Conservation (phyloP, 2,113 vertebrate species). For the Chionomys nivalis region DNA sequence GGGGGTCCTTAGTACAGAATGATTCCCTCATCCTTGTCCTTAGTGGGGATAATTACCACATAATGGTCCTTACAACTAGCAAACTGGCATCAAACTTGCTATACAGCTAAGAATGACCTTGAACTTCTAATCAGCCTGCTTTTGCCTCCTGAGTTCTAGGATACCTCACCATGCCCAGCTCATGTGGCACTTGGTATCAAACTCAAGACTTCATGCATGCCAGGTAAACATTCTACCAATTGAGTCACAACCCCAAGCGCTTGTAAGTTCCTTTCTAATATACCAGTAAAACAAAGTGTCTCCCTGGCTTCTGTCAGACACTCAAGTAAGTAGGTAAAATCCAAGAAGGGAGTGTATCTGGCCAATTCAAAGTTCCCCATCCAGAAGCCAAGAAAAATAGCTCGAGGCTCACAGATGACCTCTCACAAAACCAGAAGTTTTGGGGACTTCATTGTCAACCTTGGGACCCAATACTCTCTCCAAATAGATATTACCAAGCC, state of each 20-base stretch:
- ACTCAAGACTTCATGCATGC: not conserved
- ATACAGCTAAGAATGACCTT: not conserved
- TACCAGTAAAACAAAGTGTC: not conserved
- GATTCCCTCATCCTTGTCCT: not conserved
- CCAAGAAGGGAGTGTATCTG: not conserved
- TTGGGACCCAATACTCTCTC: not conserved
- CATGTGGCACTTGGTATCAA: not conserved
- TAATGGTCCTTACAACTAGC: not conserved
- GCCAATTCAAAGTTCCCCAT: too few relatives aligned
- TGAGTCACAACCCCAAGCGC: not conserved
- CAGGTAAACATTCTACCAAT: not conserved
- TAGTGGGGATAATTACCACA: not conserved
- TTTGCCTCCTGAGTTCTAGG: not conserved
- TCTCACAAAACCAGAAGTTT: not conserved
- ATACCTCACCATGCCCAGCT: too few relatives aligned
- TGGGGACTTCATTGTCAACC: not conserved
- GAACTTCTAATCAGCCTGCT: not conserved
- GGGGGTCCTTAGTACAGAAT: not conserved
- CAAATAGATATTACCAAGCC: not conserved
- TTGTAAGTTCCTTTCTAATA: not conserved
- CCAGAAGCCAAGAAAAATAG: not conserved
- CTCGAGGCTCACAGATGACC: not conserved
- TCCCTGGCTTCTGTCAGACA: not conserved
- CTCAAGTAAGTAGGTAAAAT: not conserved
- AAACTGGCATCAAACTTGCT: not conserved